Percentiles rank a stretch among this genome's conserved stretches.
These are phyloP conservation scores for Agrochola litura DNA, from an alignment of 2,888 invertebrate species.

Conservation along the genomic window DNA sequence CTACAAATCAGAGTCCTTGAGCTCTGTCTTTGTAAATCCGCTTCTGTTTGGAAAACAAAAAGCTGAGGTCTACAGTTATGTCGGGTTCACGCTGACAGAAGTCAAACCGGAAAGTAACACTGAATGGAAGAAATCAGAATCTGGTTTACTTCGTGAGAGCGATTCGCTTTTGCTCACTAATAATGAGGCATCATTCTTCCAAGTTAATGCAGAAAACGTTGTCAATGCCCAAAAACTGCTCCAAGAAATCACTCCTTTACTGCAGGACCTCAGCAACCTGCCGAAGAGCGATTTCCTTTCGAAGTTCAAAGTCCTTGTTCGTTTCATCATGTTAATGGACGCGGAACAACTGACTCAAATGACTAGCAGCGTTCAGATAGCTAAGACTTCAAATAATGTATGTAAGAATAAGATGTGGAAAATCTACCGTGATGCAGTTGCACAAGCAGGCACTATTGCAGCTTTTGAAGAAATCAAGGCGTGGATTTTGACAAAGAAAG, in stretches of 20 bases:
- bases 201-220: constrained; percentile 76
- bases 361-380: constrained; percentile 86
- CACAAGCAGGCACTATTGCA: constrained; percentile 92
- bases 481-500: constrained; percentile 90
- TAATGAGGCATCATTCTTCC: not conserved
- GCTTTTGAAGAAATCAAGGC: constrained; percentile 91
- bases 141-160: constrained; percentile 82
- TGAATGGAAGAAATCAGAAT: constrained; percentile 81
- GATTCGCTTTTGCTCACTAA: constrained; percentile 83
- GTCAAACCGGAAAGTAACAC: constrained; percentile 77
- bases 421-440: constrained; percentile 92
- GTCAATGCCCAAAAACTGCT: constrained; percentile 84
- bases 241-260: constrained; percentile 90
- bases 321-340: constrained; percentile 91
- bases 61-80: constrained; percentile 91
- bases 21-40: constrained; percentile 91
- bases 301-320: constrained; percentile 91
- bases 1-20: constrained; percentile 92
- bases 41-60: constrained; percentile 90
- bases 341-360: constrained; percentile 90
- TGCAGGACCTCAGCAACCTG: constrained; percentile 68
- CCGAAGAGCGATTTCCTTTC: constrained; percentile 76
- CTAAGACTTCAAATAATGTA: constrained; percentile 79
- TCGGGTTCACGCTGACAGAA: constrained; percentile 88
- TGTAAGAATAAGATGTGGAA: constrained; percentile 89